These are phyloP conservation scores for Allacma fusca DNA, from an alignment of 2,888 invertebrate species.

Conservation along the genomic window DNA sequence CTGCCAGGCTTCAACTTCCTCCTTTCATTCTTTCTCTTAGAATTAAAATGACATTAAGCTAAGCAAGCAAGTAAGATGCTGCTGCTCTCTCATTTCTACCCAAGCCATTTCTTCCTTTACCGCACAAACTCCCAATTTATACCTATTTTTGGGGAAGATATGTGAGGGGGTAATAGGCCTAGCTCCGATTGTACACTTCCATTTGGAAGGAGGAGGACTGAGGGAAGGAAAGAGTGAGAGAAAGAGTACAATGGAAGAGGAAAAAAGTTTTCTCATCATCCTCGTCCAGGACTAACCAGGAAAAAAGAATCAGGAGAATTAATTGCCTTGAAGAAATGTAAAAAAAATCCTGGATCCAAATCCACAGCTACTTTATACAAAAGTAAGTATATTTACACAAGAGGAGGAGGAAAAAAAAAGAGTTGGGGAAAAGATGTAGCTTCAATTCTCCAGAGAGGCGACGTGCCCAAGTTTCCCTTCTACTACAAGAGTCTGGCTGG, in stretches of 20 bases:
- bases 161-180: no score
- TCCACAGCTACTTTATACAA: constrained; percentile 7
- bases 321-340: constrained; percentile 44
- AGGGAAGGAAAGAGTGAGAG: not conserved
- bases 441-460: constrained; percentile 11
- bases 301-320: constrained; percentile 35
- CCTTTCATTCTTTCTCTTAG: constrained; percentile 35
- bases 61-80: constrained; percentile 30
- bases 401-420: not conserved
- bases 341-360: constrained; percentile 33
- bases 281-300: constrained; percentile 15
- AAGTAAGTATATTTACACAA: not conserved
- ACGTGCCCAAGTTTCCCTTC: not conserved
- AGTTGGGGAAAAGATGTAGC: not conserved
- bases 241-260: constrained; percentile 30
- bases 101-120: constrained; percentile 19
- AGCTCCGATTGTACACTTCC: not conserved
- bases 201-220: not conserved
- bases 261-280: constrained; percentile 40
- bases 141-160: constrained; percentile 16
- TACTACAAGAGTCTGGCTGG: not conserved
- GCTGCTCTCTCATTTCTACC: constrained; percentile 29
- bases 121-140: constrained; percentile 25
- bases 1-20: constrained; percentile 27
- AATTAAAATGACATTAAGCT: constrained; percentile 44